phyloP scores from a whole-genome alignment of 2,888 invertebrate species.

The Brachynemurus nebulosus region DNA sequence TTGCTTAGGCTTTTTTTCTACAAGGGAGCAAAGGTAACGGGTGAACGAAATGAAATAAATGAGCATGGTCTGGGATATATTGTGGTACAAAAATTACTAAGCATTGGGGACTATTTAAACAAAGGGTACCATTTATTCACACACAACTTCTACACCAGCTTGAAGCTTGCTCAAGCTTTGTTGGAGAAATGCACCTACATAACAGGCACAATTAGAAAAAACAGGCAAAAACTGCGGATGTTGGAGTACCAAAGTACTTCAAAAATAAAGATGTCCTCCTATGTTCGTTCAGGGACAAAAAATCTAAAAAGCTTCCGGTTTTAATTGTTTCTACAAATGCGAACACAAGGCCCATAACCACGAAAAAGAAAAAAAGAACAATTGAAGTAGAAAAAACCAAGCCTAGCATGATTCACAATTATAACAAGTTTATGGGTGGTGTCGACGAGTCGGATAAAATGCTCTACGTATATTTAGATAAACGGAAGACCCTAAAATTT shows the following conservation, averaged over 20 bases:
- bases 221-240: constrained; percentile 14
- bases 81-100: constrained; percentile 18
- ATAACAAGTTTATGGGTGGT: constrained; percentile 20
- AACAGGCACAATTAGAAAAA: constrained; percentile 17
- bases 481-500: constrained; percentile 20
- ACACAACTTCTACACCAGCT: constrained; percentile 20
- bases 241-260: constrained; percentile 17
- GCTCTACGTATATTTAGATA: constrained; percentile 20
- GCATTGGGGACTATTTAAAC: constrained; percentile 18
- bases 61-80: constrained; percentile 17
- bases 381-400: constrained; percentile 14
- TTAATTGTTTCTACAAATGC: constrained; percentile 18
- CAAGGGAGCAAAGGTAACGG: constrained; percentile 16
- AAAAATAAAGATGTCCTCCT: constrained; percentile 15
- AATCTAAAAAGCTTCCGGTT: constrained; percentile 17
- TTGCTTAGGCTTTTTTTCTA: constrained; percentile 21
- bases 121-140: constrained; percentile 21
- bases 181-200: constrained; percentile 15
- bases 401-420: constrained; percentile 13
- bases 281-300: constrained; percentile 18
- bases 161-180: constrained; percentile 15
- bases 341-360: too few relatives aligned
- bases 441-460: constrained; percentile 20
- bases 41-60: constrained; percentile 16
- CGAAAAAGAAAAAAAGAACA: background rate